These are phyloP conservation scores for Invenusta paracnida DNA, from an alignment of 2,888 invertebrate genomes.

Conservation along the genomic window DNA sequence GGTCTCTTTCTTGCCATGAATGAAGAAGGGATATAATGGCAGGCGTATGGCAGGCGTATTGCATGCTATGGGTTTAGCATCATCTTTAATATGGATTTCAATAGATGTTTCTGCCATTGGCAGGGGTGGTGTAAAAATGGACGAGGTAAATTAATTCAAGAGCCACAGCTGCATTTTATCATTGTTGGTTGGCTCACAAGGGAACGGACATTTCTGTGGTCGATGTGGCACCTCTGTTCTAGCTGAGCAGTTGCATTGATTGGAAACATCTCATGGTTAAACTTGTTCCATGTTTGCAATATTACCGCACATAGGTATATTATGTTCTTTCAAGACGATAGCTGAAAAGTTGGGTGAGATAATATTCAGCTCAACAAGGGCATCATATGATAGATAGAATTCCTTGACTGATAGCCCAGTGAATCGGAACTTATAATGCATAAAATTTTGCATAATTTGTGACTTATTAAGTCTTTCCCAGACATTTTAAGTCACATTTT, in stretches of 20 bases:
- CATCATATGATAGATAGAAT: constrained; percentile 14
- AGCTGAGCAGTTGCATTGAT: not conserved
- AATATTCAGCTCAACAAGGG: not conserved
- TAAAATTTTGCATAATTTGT: too few relatives aligned
- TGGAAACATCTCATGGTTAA: not conserved
- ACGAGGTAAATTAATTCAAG: not conserved
- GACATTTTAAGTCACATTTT: too few relatives aligned
- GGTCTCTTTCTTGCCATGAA: too few relatives aligned
- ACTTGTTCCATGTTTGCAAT: not conserved
- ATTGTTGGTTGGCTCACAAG: not conserved
- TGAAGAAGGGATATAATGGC: too few relatives aligned
- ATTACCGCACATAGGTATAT: not conserved
- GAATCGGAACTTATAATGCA: too few relatives aligned
- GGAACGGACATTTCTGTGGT: not conserved
- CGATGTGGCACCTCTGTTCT: not conserved
- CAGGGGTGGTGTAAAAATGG: not conserved
- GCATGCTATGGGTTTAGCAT: not conserved
- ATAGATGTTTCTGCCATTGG: not conserved
- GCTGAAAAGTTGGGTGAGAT: not conserved
- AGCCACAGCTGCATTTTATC: not conserved
- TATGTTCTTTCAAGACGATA: not conserved
- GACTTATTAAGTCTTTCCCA: too few relatives aligned
- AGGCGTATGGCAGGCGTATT: too few relatives aligned
- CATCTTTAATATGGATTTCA: not conserved
- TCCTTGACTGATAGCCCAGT: not conserved